These are phyloP conservation scores for Rhinogobius similis DNA, from an alignment of 2,113 vertebrate genomes.

Conservation along the genomic window DNA sequence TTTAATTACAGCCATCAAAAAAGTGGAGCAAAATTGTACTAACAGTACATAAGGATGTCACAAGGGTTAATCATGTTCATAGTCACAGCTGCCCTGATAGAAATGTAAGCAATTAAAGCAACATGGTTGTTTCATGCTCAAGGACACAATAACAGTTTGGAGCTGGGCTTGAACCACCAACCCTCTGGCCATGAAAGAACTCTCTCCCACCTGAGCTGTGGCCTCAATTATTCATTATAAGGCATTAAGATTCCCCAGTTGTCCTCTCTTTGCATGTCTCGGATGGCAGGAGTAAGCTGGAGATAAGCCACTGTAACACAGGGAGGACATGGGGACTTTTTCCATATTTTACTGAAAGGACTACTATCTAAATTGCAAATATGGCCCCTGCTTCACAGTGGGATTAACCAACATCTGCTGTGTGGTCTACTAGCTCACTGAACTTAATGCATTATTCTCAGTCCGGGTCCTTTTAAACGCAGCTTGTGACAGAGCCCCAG, in stretches of 20 bases:
- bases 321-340: not conserved
- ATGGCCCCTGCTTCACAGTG: not conserved
- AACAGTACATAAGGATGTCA: too few species aligned
- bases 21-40: too few species aligned
- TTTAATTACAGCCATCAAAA: too few species aligned
- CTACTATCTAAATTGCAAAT: constrained; percentile 15
- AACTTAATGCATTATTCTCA: constrained; percentile 41
- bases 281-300: not conserved
- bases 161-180: not conserved
- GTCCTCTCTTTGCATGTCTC: not conserved
- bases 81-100: not conserved
- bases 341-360: not conserved
- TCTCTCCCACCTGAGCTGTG: not conserved
- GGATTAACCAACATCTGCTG: constrained; percentile 23
- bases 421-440: constrained; percentile 16
- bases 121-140: not conserved
- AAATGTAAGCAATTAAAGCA: not conserved
- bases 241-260: not conserved
- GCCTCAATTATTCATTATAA: not conserved
- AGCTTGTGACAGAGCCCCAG: constrained; percentile 6
- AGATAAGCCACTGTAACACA: not conserved
- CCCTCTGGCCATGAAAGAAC: not conserved
- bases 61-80: too few species aligned
- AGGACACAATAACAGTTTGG: not conserved
- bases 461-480: constrained; percentile 19